Evolutionary conservation across 2,888 invertebrate genomes (phyloP).

Genomic region (Hirudinaria manillensis): DNA sequence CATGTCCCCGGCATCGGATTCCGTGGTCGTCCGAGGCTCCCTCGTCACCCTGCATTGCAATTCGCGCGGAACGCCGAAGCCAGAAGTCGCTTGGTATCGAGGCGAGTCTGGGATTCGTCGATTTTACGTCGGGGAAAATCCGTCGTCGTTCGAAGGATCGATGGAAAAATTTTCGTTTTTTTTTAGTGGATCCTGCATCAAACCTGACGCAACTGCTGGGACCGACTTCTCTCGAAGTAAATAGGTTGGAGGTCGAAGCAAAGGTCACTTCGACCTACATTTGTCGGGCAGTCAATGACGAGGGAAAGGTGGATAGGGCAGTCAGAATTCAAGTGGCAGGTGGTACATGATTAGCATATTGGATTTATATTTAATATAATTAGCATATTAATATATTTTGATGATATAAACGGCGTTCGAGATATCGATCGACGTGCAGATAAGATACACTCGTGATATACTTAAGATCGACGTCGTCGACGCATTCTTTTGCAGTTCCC

Average conservation of each 20-base stretch:
- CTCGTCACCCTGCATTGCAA: background rate
- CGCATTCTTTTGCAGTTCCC: background rate
- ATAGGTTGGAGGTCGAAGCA: background rate
- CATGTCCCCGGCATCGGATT: background rate
- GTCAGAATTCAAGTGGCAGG: background rate
- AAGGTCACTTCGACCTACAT: conserved; percentile 1
- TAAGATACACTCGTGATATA: background rate
- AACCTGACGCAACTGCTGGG: background rate
- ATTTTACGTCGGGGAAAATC: background rate
- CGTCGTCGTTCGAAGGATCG: background rate
- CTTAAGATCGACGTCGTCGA: background rate
- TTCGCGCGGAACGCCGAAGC: background rate
- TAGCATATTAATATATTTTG: no score
- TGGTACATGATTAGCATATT: background rate
- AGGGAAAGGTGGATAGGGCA: background rate
- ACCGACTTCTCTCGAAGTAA: background rate
- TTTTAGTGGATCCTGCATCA: background rate
- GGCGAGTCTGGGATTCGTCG: background rate
- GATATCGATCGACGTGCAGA: background rate
- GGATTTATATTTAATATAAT: no score
- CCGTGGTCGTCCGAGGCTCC: background rate
- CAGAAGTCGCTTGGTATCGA: background rate
- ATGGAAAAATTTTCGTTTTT: background rate
- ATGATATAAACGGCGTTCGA: no score
- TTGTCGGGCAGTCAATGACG: background rate